A percentile compares a stretch with the other conserved stretches of the same genome.
phyloP scores from a whole-genome alignment of 2,113 vertebrate species.

The Myrmecobius fasciatus region DNA sequence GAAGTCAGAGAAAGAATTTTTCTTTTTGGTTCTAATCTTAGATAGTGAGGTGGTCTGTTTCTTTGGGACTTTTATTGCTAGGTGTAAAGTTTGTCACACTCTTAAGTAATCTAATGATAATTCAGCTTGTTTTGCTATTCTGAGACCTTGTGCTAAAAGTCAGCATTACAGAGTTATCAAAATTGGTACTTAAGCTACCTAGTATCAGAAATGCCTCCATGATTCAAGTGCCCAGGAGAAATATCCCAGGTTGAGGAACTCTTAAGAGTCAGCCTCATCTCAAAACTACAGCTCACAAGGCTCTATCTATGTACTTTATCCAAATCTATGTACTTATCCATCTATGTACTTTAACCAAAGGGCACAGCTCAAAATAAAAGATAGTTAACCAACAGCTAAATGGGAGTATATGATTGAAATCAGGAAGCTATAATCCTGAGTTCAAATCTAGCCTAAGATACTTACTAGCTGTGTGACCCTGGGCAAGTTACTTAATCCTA shows the following conservation, averaged over 20 bases:
- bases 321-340: too few species aligned
- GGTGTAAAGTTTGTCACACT: slow-evolving; percentile 58
- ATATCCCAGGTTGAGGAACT: neutral
- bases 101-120: slow-evolving; percentile 42
- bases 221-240: neutral
- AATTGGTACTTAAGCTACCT: neutral
- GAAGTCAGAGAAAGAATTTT: slow-evolving; percentile 29
- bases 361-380: neutral
- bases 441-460: neutral
- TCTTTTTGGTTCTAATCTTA: slow-evolving; percentile 58
- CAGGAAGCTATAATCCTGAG: neutral
- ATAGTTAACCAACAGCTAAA: neutral
- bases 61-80: slow-evolving; percentile 40
- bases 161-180: neutral
- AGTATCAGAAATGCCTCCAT: neutral
- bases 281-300: neutral
- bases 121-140: slow-evolving; percentile 43
- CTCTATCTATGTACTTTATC: too few species aligned
- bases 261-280: neutral
- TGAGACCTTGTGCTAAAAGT: slow-evolving; percentile 9
- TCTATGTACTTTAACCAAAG: neutral
- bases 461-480: neutral
- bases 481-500: neutral
- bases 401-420: neutral
- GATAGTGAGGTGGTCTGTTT: slow-evolving; percentile 51